phyloP scores from a whole-genome alignment of 2,888 invertebrate species.

The Barypeithes pellucidus region DNA sequence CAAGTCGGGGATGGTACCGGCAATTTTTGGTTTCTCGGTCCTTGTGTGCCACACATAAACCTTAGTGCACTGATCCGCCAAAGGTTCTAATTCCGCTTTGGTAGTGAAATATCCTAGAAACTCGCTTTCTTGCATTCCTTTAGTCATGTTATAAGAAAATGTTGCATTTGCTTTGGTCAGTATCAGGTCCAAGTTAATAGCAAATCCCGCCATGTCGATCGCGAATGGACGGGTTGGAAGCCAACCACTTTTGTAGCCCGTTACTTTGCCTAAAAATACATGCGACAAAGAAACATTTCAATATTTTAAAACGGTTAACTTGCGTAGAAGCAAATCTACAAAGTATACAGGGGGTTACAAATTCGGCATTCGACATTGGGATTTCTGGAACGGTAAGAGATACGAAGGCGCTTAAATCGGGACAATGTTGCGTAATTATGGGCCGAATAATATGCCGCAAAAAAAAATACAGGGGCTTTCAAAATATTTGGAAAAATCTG shows the following conservation, averaged over 20 bases:
- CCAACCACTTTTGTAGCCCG: slow-evolving; percentile 85
- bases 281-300: not conserved
- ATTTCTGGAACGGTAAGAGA: too few relatives aligned
- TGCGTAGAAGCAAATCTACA: too few relatives aligned
- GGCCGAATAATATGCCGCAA: too few relatives aligned
- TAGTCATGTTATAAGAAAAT: slow-evolving; percentile 89
- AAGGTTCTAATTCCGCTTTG: slow-evolving; percentile 87
- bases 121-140: slow-evolving; percentile 92
- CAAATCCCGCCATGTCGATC: slow-evolving; percentile 98
- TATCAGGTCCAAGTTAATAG: slow-evolving; percentile 85
- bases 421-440: too few relatives aligned
- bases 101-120: slow-evolving; percentile 84
- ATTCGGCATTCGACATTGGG: too few relatives aligned
- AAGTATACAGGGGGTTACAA: too few relatives aligned
- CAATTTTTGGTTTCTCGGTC: slow-evolving; percentile 89
- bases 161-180: slow-evolving; percentile 80
- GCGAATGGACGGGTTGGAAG: slow-evolving; percentile 94
- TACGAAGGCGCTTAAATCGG: too few relatives aligned
- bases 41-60: slow-evolving; percentile 99
- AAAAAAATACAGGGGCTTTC: too few relatives aligned
- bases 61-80: slow-evolving; percentile 92
- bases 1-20: slow-evolving; percentile 75
- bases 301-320: too few relatives aligned
- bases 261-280: slow-evolving; percentile 72
- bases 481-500: too few relatives aligned